Conservation (phyloP, 2,888 invertebrate species). For the Papilio elwesi region DNA sequence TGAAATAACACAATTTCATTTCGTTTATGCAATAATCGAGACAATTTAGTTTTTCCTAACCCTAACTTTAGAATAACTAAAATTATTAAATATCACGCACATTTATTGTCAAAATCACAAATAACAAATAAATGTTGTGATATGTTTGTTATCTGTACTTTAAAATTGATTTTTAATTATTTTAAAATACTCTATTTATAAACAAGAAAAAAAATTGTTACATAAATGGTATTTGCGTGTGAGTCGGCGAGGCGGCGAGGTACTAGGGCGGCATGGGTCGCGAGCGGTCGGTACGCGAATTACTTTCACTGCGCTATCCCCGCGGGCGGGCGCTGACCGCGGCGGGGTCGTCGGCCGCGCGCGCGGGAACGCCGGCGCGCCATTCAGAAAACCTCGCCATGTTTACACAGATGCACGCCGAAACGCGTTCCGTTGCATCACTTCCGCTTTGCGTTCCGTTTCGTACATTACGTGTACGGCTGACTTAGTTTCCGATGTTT, state of each 20-base stretch:
- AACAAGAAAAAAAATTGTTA: conserved; percentile 3
- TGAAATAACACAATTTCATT: too few relatives aligned
- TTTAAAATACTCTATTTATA: too few relatives aligned
- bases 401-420: conserved; percentile 83
- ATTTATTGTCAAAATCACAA: too few relatives aligned
- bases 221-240: conserved; percentile 48
- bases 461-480: conserved; percentile 65
- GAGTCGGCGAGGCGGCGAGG: conserved; percentile 53
- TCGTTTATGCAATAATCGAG: too few relatives aligned
- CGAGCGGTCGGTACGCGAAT: conserved; percentile 79
- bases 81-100: too few relatives aligned
- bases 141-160: too few relatives aligned
- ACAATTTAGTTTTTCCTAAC: too few relatives aligned
- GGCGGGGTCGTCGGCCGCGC: conserved; percentile 78
- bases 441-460: conserved; percentile 80
- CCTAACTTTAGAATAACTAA: too few relatives aligned
- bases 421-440: conserved; percentile 81
- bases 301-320: conserved; percentile 83
- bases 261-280: conserved; percentile 75
- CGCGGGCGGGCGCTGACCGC: conserved; percentile 72
- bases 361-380: conserved; percentile 77
- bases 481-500: conserved; percentile 60
- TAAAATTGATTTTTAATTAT: too few relatives aligned
- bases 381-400: conserved; percentile 82
- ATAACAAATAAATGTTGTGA: too few relatives aligned